Evolutionary conservation across 2,113 vertebrate species (phyloP).

Genomic region (Macquaria ambigua): DNA sequence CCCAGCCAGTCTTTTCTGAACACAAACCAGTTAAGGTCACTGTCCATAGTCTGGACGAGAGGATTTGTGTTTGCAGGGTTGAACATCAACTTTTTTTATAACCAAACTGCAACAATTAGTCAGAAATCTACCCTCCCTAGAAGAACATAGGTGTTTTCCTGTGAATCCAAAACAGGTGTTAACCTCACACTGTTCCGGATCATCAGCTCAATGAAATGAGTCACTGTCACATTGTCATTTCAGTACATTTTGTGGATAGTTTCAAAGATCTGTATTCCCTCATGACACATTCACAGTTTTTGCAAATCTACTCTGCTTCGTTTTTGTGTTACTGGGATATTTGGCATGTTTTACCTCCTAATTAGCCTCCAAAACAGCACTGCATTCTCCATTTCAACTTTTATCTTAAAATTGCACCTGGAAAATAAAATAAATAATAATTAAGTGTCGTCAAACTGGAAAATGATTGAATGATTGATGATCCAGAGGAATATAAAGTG

Average conservation of each 20-base stretch:
- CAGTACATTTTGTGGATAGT: not conserved
- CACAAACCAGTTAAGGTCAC: not conserved
- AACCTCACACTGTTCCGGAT: not conserved
- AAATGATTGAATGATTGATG: not conserved
- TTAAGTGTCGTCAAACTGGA: not conserved
- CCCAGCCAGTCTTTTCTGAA: not conserved
- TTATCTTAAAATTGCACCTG: not conserved
- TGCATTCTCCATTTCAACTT: not conserved
- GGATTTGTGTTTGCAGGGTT: not conserved
- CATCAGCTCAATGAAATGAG: not conserved
- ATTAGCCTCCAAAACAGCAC: not conserved
- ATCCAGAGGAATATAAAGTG: not conserved
- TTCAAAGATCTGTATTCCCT: not conserved
- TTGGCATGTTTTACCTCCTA: not conserved
- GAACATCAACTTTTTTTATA: constrained; percentile 32
- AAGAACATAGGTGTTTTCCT: not conserved
- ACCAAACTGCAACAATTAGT: not conserved
- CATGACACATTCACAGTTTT: not conserved
- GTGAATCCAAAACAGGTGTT: not conserved
- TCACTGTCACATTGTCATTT: not conserved
- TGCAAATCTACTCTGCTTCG: not conserved
- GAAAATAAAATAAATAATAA: not conserved
- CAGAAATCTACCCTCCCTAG: not conserved
- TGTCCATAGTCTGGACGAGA: not conserved
- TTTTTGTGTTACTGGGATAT: not conserved